Base-by-base conservation (phyloP, 2,113 vertebrate species). In the Bolborhynchus lineola region DNA sequence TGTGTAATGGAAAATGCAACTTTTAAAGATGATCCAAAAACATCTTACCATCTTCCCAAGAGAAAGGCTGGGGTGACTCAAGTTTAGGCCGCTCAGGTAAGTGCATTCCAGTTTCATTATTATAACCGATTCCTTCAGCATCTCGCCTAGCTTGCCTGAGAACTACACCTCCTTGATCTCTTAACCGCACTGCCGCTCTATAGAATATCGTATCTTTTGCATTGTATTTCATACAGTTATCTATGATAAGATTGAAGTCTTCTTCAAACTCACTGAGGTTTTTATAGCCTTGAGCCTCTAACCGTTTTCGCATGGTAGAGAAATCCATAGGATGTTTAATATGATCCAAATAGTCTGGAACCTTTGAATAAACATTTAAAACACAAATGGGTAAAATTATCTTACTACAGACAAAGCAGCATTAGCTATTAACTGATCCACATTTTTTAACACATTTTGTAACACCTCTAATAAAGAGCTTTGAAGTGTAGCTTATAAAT, bases 161-260 rank as follows among this genome's bases (percentile, higher is more conserved):
- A 93, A 99, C 96, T 37, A 98, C 98, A 24, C 99, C 99, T 15
- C 99, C 99, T 97, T 99, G 99, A 97, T 99, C 99, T 37, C 99
- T 97, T 96, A 99, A 98, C 76, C 99, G 98, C 83, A 99, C 97
- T 2, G 99, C 99, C 28, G 99, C 99, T 81, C 99, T 98, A 96
- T 99, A 99, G 93, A 99, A 99, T 96, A 99, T 99, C 6, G 99
- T 99, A 96, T 99, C 99, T 97, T 99, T 99, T 81, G 99, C 98
- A 96, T 99, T 99, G 96, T 99, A 99, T 93, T 99, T 99, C 99
- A 99, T 98, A 97, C 99, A 99, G 95, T 99, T 99, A 91, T 99
- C 98, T 89, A 99, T 86, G 29, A 99, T 99, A 84, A 99, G 98
- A 96, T 99, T 98, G 92, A 99, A 99, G 97, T 99, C 99, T 7